Conservation (phyloP, 2,797 vertebrate species). For the Onychomys leucogaster region DNA sequence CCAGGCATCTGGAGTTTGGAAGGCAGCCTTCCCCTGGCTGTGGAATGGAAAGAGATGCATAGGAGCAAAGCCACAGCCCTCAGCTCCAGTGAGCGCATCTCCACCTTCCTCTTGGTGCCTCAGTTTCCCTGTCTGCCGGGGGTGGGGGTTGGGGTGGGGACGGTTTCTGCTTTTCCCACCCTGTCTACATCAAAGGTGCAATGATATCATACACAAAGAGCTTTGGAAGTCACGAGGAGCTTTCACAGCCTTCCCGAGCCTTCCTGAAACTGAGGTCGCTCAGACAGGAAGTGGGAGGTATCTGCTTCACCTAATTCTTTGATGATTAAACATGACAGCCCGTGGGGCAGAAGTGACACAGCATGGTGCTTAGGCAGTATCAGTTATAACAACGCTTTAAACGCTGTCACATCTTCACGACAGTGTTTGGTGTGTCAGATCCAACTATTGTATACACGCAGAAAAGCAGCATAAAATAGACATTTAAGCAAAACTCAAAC, state of each 20-base stretch:
- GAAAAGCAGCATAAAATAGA: background rate
- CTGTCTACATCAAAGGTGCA: background rate
- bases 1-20: background rate
- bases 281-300: background rate
- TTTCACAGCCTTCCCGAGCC: background rate
- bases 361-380: background rate
- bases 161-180: background rate
- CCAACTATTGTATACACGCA: background rate
- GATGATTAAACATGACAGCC: background rate
- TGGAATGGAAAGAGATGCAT: background rate
- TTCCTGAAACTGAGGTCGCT: background rate
- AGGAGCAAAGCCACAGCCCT: background rate
- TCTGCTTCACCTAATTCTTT: background rate
- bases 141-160: background rate
- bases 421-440: background rate
- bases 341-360: background rate
- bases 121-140: background rate
- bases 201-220: background rate
- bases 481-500: background rate
- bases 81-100: accelerated
- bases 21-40: background rate
- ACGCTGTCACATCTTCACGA: background rate
- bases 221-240: background rate
- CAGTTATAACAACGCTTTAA: background rate
- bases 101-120: background rate